A percentile compares a stretch with the other conserved stretches of the same genome.
Evolutionary conservation across 1,140 invertebrate species (phyloP).

Genomic region (Lethrus apterus): DNA sequence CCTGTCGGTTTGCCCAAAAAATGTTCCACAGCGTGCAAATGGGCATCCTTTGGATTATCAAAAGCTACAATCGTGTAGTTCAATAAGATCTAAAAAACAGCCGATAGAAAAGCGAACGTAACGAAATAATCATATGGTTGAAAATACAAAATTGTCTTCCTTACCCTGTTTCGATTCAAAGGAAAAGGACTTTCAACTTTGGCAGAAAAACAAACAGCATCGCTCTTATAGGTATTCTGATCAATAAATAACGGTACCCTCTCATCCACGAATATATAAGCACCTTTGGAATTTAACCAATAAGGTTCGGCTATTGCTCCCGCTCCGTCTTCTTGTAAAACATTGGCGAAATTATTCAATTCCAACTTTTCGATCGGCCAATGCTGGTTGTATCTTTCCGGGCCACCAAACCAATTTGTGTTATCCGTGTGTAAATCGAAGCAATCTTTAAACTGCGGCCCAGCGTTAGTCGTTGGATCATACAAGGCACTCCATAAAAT

Average conservation of each 20-base stretch:
- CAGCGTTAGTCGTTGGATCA: background rate
- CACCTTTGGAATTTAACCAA: conserved; percentile 65
- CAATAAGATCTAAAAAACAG: conserved; percentile 35
- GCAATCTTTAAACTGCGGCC: conserved; percentile 2
- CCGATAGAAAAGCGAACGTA: background rate
- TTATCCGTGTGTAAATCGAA: background rate
- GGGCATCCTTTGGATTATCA: conserved; percentile 51
- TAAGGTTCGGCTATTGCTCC: conserved; percentile 65
- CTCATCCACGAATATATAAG: conserved; percentile 54
- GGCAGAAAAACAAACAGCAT: conserved; percentile 37
- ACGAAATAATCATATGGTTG: background rate
- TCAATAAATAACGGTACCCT: conserved; percentile 62
- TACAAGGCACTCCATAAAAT: conserved; percentile 8
- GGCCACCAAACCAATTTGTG: conserved; percentile 15
- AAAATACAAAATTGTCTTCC: no score
- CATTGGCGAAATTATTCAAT: conserved; percentile 51
- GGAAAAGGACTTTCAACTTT: conserved; percentile 19
- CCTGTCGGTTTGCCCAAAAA: conserved; percentile 54
- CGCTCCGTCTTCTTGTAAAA: conserved; percentile 53
- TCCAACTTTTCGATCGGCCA: conserved; percentile 60
- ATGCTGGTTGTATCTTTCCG: conserved; percentile 5
- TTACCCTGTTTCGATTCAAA: background rate
- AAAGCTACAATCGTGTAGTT: conserved; percentile 55
- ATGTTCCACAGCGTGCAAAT: conserved; percentile 52
- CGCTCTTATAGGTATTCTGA: conserved; percentile 53